Conservation (phyloP, 2,888 invertebrate genomes). For the Scaptomyza caliginosa region DNA sequence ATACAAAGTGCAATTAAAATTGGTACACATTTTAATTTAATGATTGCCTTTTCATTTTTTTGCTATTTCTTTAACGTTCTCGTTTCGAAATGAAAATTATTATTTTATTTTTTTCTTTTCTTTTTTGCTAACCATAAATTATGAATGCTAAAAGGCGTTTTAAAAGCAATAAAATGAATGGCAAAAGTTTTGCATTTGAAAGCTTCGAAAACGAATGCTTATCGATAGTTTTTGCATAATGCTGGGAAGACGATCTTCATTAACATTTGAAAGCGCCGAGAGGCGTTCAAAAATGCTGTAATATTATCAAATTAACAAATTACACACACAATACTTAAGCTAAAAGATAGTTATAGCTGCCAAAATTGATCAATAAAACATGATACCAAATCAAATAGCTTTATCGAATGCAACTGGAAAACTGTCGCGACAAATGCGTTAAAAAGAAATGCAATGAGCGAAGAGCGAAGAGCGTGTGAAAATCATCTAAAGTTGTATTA, state of each 20-base stretch:
- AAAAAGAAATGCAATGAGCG: slow-evolving; percentile 33
- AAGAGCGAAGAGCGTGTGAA: slow-evolving; percentile 48
- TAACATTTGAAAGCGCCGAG: slow-evolving; percentile 50
- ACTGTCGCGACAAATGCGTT: slow-evolving; percentile 14
- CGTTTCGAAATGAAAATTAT: slow-evolving; percentile 25
- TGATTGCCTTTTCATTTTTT: slow-evolving; percentile 6
- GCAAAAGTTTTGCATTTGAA: not conserved
- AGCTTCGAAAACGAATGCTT: not conserved
- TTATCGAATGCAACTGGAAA: slow-evolving; percentile 12
- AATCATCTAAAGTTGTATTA: slow-evolving; percentile 5
- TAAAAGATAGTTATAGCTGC: slow-evolving; percentile 11
- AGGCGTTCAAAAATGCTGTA: slow-evolving; percentile 48
- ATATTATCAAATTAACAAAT: slow-evolving; percentile 47
- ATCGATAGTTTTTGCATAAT: slow-evolving; percentile 51
- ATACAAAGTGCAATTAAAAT: slow-evolving; percentile 44
- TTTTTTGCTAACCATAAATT: no score
- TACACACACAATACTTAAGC: slow-evolving; percentile 18
- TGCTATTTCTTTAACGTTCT: no score
- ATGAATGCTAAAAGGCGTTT: not conserved
- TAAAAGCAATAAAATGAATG: not conserved
- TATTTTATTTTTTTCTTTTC: no score
- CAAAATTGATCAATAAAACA: slow-evolving; percentile 48
- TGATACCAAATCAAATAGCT: slow-evolving; percentile 35
- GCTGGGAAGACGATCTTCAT: slow-evolving; percentile 31
- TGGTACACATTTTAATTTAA: slow-evolving; percentile 34